These are phyloP conservation scores for Sphecodes monilicornis DNA, from an alignment of 2,888 invertebrate genomes.

Conservation along the genomic window DNA sequence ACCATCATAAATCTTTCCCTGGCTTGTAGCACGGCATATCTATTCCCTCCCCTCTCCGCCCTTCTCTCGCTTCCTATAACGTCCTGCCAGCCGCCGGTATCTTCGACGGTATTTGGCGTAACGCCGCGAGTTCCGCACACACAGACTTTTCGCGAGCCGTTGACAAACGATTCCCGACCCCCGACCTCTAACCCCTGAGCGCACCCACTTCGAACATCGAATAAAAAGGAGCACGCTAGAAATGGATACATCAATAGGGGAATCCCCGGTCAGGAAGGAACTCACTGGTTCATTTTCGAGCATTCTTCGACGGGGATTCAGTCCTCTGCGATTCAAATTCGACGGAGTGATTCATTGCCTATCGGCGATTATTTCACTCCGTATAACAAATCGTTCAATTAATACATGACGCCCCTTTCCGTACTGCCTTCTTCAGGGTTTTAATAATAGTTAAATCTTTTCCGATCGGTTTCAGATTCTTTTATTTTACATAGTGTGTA, in stretches of 20 bases:
- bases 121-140: constrained; percentile 22
- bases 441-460: too few species aligned
- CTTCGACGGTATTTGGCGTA: constrained; percentile 26
- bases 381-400: not conserved
- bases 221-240: not conserved
- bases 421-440: too few species aligned
- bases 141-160: constrained; percentile 19
- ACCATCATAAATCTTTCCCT: constrained; percentile 71
- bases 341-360: not conserved
- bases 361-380: not conserved
- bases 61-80: constrained; percentile 50
- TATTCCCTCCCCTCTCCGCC: constrained; percentile 54
- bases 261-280: not conserved
- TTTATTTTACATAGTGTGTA: too few species aligned
- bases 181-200: not conserved
- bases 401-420: not conserved
- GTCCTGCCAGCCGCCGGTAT: constrained; percentile 34
- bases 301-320: not conserved
- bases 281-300: not conserved
- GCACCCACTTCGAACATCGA: not conserved
- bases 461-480: too few species aligned
- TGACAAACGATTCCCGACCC: constrained; percentile 31
- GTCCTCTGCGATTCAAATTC: not conserved
- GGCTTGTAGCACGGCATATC: constrained; percentile 60
- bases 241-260: constrained; percentile 21